These are phyloP conservation scores for Brachymystax lenok DNA, from an alignment of 2,797 vertebrate genomes.

Conservation along the genomic window DNA sequence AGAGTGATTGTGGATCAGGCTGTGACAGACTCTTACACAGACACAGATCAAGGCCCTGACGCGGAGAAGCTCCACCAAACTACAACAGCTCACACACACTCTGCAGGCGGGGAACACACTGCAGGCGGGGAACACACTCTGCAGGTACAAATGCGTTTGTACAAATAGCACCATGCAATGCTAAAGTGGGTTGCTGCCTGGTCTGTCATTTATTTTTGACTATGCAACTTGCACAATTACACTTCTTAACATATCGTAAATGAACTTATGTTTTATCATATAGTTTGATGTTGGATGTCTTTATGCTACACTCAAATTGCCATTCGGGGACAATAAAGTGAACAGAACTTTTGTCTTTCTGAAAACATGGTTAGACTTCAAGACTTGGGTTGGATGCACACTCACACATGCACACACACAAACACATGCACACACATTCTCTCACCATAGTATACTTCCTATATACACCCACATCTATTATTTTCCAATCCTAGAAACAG, in stretches of 20 bases:
- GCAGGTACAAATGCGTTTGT: no score
- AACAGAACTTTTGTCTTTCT: no score
- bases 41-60: slow-evolving; percentile 45
- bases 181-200: no score
- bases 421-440: background rate
- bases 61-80: slow-evolving; percentile 25
- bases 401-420: slow-evolving; percentile 8
- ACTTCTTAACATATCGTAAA: no score
- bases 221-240: no score
- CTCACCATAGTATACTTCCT: background rate
- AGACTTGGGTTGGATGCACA: background rate
- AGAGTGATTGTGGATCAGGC: slow-evolving; percentile 10
- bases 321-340: no score
- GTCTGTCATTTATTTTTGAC: no score
- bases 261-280: no score
- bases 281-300: no score
- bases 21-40: slow-evolving; percentile 34
- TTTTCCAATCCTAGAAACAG: slow-evolving; percentile 31
- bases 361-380: background rate
- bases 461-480: background rate
- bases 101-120: background rate
- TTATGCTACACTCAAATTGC: no score
- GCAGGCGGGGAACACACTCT: no score
- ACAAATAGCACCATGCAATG: no score
- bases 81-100: slow-evolving; percentile 47